Base-by-base conservation (phyloP, 2,888 invertebrate species). In the Seira ritae region DNA sequence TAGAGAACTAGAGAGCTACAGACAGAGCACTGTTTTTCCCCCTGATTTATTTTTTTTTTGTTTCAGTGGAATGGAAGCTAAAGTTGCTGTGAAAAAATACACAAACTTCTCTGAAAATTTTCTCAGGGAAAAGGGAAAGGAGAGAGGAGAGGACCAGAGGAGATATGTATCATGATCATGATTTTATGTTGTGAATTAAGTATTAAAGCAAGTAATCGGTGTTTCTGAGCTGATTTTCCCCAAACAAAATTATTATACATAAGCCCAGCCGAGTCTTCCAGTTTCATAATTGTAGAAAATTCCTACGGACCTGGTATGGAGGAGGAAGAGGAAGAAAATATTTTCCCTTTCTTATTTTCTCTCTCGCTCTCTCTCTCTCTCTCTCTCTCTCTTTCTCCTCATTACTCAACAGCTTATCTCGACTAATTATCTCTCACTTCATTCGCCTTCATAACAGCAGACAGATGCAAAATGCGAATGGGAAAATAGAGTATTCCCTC, bases 391-490 rank as follows among this genome's bases (percentile, higher is more conserved):
- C 70, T 46, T 19, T 72, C 31, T 22, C 72, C 46, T 72, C 72
- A 72, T 72, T 72, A 72, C 72, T 72, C 72, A 72, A 31, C 20
- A 23, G 50, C 72, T 72, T 72, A 72, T 72, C 72, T 72, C 15
- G 10, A 60, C 60, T 80, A 74, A 80, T 80, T 80, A 80, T 74
- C 80, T 80, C 80, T 22, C 74, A 80, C 69, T 80, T 75, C 62
- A 75, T 74, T 60, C 24, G 67, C 68, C 66, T 69, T 69, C 66
- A 80, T 55, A 73, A 77, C 31, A 23, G 31, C 23, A 37, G 68
- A 68, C 31, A 68, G 68, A 31, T 68, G 65, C 22, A 20, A 65
- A 10, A 31, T 68, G 65, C 22, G 65, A 65, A 10, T 65, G 65
- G 65, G n/a, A 65, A 17, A 65, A 10, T 42, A 42, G 12, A 42